These are phyloP conservation scores for Pocota personata DNA, from an alignment of 2,888 invertebrate species.

Conservation along the genomic window DNA sequence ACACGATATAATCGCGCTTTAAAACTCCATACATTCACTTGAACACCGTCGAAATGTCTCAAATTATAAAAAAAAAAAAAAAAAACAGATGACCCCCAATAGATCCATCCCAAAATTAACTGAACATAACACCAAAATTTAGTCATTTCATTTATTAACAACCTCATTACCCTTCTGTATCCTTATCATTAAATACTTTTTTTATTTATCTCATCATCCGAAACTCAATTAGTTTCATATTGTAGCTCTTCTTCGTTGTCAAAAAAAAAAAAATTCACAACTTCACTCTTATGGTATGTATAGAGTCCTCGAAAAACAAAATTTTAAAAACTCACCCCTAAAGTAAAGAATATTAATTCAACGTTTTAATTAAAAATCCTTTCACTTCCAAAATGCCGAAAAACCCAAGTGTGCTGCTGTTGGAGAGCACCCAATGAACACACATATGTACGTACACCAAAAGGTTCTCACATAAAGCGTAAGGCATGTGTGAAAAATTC, in stretches of 20 bases:
- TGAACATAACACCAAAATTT: slow-evolving; percentile 3
- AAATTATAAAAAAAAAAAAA: no score
- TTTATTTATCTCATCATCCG: slow-evolving; percentile 29
- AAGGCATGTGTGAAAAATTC: slow-evolving; percentile 57
- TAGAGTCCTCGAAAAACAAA: slow-evolving; percentile 15
- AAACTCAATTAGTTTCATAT: slow-evolving; percentile 61
- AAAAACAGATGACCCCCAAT: neutral
- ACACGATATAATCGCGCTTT: no score
- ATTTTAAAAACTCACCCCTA: slow-evolving; percentile 11
- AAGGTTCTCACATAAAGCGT: slow-evolving; percentile 27
- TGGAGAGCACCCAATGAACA: neutral
- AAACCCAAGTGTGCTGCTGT: slow-evolving; percentile 6
- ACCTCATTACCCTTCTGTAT: slow-evolving; percentile 35
- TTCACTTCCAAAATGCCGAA: slow-evolving; percentile 24
- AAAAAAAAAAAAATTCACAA: slow-evolving; percentile 13
- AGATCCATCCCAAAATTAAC: slow-evolving; percentile 9
- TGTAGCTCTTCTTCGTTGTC: slow-evolving; percentile 25
- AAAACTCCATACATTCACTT: no score
- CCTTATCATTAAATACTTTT: slow-evolving; percentile 27
- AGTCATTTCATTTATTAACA: slow-evolving; percentile 62
- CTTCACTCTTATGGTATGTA: slow-evolving; percentile 30
- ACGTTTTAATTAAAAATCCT: slow-evolving; percentile 72
- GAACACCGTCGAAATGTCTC: no score
- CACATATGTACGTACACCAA: slow-evolving; percentile 17
- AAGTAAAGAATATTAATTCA: slow-evolving; percentile 70